phyloP scores from a whole-genome alignment of 2,797 vertebrate genomes.

The Myotis findleyi region DNA sequence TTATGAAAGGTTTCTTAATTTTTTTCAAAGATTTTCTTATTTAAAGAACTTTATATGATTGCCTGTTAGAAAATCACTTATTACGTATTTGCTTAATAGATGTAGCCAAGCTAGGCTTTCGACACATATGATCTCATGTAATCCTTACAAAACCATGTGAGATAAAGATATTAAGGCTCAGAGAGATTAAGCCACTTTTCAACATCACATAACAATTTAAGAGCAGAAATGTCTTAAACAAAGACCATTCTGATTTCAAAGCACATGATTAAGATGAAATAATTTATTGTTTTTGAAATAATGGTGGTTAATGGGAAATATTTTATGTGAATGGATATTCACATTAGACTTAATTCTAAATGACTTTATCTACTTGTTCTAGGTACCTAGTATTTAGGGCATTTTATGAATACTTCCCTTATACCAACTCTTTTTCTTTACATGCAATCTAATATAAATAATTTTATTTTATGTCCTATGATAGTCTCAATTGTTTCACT shows the following conservation, averaged over 20 bases:
- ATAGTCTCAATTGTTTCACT: neutral
- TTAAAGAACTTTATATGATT: slow-evolving; percentile 35
- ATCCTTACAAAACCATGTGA: neutral
- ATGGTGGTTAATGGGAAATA: neutral
- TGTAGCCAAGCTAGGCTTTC: neutral
- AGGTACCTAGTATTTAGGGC: neutral
- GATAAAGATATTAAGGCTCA: slow-evolving; percentile 3
- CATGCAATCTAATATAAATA: neutral
- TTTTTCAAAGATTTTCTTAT: neutral
- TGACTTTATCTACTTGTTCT: neutral
- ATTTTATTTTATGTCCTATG: slow-evolving; percentile 50
- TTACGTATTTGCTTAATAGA: slow-evolving; percentile 35
- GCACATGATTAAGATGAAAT: slow-evolving; percentile 16
- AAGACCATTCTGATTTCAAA: slow-evolving; percentile 24
- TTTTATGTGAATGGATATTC: slow-evolving; percentile 13
- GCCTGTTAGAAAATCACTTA: slow-evolving; percentile 3
- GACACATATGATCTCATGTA: neutral
- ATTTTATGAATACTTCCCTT: slow-evolving; percentile 33
- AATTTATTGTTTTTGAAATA: neutral
- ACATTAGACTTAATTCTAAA: slow-evolving; percentile 14
- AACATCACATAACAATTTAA: slow-evolving; percentile 31
- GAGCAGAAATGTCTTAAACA: neutral
- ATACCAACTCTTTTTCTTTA: neutral
- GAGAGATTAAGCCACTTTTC: neutral
- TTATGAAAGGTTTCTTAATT: slow-evolving; percentile 18